Evolutionary conservation across 2,113 vertebrate species (phyloP), one percentile per base, ranked within the genome.

Genomic region (Octodon degus): DNA sequence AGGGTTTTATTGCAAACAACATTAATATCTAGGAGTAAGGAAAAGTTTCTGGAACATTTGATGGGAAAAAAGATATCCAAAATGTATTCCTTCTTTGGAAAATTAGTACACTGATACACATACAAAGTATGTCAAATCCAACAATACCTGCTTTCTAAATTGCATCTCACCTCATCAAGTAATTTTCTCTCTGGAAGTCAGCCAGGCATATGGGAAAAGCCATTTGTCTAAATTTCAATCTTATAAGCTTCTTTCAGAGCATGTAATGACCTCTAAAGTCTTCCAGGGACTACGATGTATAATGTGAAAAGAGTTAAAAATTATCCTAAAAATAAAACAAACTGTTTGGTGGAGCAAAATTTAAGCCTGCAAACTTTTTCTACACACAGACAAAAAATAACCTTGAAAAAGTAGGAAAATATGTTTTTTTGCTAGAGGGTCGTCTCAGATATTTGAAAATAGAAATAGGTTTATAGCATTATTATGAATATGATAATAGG

Each of bases 141-240:
- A 55, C 60, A 91, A 82, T 62, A 91, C 13, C 84, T 82, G 3
- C n/a, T 30, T 91, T 72, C 34, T 43, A 50, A 80, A n/a, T 86
- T 85, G 47, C 83, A n/a, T 92, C 67, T 77, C 53, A 88, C n/a
- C 60, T 70, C 40, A 17, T 81, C 34, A 90, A 40, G 50, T 86
- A 82, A 53, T 97, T 94, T 94, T 94, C 82, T 83, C 62, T 63
- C 55, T 79, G 89, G 37, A 89, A 92, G 25, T 79, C 40, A 92
- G 25, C 47, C 92, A 84, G 62, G 24, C 19, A 55, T 63, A 32
- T 40, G n/a, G 7, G 30, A 86, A 95, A 96, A 84, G 43, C 40
- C 68, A 62, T 93, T 79, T 95, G 43, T 94, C 63, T 94, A 50
- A 94, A 93, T 90, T 90, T 94, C 22, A 82, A 27, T n/a, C 40